Base-by-base conservation (phyloP, 1,140 invertebrate species). In the Helicoverpa zea region DNA sequence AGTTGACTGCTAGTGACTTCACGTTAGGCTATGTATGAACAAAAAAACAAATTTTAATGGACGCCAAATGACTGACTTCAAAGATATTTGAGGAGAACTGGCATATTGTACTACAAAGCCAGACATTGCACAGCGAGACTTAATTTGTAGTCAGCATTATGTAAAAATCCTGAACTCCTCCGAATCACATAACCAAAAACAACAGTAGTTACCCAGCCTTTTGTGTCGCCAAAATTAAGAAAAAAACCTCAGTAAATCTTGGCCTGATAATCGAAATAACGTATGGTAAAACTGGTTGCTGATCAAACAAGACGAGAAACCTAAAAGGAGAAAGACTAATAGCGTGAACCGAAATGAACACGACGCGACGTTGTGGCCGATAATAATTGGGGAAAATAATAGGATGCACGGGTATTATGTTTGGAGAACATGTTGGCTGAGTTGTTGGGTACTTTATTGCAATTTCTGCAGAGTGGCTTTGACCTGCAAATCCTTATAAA, bases 321-420 rank as follows among this genome's bases (percentile, higher is more conserved):
- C 29, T 14, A 77, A 77, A 64, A 64, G 23, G 35, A 77, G 18
- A 30, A 77, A 77, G 43, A 63, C 59, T 77, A 64, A 77, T 49
- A 77, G 58, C 14, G 54, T 54, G 49, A 43, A 18, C 51, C 29
- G 29, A 58, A 49, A 73, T 73, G 52, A 23, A 49, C 64, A 49
- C 64, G 49, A 72, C 51, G 18, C 73, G 16, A 59, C 43, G 16
- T 59, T 14, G 54, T 16, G 43, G 10, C 10, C 73, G 58, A 47
- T 63, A 75, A 61, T 75, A 75, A 75, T 43, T 59, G 64, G 64
- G 64, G 11, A 68, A 49, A 68, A 68, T 68, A 68, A 75, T 75
- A 7, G 5, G 29, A 14, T 35, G 30, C 43, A 73, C 14, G 13
- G 10, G 1, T 2, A 2, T 4, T 7, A 14, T 23, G 43, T 47